These are phyloP conservation scores for Protodeltote pygarga DNA, from an alignment of 2,888 invertebrate genomes.

Conservation along the genomic window DNA sequence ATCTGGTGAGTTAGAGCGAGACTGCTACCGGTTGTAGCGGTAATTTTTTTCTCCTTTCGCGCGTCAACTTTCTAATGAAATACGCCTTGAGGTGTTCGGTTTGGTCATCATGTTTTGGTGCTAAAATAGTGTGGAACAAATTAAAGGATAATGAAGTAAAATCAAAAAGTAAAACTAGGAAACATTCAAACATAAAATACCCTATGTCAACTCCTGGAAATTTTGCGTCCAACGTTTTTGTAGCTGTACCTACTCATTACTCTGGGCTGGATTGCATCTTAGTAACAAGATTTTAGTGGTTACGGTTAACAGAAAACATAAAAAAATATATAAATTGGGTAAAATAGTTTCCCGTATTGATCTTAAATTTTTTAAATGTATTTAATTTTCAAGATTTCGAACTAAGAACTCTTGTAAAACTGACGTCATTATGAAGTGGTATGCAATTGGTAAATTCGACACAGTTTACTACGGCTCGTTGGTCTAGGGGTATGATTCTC, in stretches of 20 bases:
- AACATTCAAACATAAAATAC: neutral
- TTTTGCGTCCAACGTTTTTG: no score
- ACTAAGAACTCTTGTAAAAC: neutral
- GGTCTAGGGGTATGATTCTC: slow-evolving; percentile 88
- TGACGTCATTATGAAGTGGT: slow-evolving; percentile 41
- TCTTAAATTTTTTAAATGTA: neutral
- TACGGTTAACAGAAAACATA: no score
- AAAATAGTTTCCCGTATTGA: neutral
- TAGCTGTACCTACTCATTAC: neutral
- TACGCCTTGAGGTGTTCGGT: slow-evolving; percentile 73
- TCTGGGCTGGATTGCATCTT: no score
- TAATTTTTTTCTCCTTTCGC: slow-evolving; percentile 84
- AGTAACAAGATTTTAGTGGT: no score
- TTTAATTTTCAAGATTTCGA: neutral
- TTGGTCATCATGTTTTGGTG: slow-evolving; percentile 62
- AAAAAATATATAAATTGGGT: neutral
- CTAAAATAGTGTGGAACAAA: slow-evolving; percentile 43
- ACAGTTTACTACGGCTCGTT: slow-evolving; percentile 72
- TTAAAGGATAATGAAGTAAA: neutral
- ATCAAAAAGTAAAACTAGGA: neutral
- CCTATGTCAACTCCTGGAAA: no score
- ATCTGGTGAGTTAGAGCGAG: slow-evolving; percentile 55
- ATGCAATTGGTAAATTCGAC: slow-evolving; percentile 54
- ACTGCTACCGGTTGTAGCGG: slow-evolving; percentile 78
- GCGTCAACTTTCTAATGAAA: slow-evolving; percentile 85